Evolutionary conservation across 2,888 invertebrate species (phyloP).

Genomic region (Stomorhina lunata): DNA sequence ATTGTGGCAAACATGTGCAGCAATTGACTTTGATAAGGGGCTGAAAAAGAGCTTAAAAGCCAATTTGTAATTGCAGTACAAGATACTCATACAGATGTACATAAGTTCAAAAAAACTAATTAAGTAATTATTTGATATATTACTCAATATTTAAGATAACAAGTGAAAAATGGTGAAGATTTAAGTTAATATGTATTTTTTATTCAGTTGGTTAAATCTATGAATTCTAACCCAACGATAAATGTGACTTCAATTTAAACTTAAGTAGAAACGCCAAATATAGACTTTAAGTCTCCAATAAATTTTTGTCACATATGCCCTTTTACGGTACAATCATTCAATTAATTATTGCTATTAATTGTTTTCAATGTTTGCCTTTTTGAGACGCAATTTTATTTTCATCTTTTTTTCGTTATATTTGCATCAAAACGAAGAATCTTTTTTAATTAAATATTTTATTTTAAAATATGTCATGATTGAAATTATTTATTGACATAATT

Average conservation of each 20-base stretch:
- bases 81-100: too few species aligned
- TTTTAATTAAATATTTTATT: conserved; percentile 42
- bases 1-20: conserved; percentile 38
- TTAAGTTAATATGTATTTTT: not conserved
- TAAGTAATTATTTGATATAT: too few species aligned
- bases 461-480: conserved; percentile 54
- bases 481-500: conserved; percentile 52
- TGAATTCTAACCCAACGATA: too few species aligned
- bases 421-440: conserved; percentile 27
- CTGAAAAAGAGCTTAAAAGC: conserved; percentile 33
- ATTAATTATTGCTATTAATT: conserved; percentile 38
- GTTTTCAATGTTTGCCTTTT: not conserved
- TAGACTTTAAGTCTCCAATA: too few species aligned
- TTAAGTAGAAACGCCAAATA: too few species aligned
- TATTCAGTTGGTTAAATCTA: too few species aligned
- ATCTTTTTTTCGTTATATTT: conserved; percentile 9
- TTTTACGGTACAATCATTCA: not conserved
- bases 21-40: not conserved
- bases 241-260: too few species aligned
- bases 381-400: conserved; percentile 42
- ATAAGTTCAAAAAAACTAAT: too few species aligned
- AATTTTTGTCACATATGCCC: not conserved
- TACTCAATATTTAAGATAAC: not conserved
- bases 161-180: not conserved
- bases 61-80: conserved; percentile 5